Evolutionary conservation across 2,113 vertebrate genomes (phyloP).

Genomic region (Percina caprodes): DNA sequence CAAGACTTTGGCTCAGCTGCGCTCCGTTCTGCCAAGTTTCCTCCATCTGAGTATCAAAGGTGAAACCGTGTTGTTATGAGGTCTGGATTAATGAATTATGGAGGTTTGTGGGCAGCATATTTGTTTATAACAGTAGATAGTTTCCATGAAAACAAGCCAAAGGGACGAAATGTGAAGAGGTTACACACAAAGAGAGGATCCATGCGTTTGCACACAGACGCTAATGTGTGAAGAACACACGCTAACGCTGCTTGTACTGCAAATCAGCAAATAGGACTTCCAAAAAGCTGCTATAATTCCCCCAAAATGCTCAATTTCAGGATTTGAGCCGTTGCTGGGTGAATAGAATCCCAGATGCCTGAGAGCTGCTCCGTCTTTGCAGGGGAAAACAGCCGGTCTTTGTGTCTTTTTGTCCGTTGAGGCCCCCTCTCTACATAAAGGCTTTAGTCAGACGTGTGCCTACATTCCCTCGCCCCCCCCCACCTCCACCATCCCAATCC

Average conservation of each 20-base stretch:
- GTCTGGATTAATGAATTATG: conserved; percentile 43
- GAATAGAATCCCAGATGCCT: conserved; percentile 73
- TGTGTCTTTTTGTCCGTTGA: conserved; percentile 77
- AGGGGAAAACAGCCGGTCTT: conserved; percentile 61
- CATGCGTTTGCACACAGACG: not conserved
- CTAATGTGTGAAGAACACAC: not conserved
- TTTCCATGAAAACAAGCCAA: conserved; percentile 36
- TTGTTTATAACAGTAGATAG: not conserved
- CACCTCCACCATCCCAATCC: conserved; percentile 38
- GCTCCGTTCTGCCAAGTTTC: conserved; percentile 62
- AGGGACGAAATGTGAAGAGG: conserved; percentile 1
- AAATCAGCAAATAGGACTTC: conserved; percentile 5
- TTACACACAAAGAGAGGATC: not conserved
- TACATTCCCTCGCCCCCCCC: conserved; percentile 57
- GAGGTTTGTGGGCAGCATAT: not conserved
- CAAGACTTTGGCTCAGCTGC: conserved; percentile 45
- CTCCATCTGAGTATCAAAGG: conserved; percentile 66
- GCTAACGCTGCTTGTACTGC: conserved; percentile 1
- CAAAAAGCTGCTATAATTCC: conserved; percentile 22
- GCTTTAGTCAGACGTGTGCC: conserved; percentile 76
- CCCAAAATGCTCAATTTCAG: not conserved
- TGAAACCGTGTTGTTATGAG: conserved; percentile 33
- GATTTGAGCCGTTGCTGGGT: conserved; percentile 59
- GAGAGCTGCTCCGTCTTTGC: conserved; percentile 42
- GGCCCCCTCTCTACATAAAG: conserved; percentile 67